phyloP scores from a whole-genome alignment of 2,888 invertebrate genomes.

The Epinotia brunnichana region DNA sequence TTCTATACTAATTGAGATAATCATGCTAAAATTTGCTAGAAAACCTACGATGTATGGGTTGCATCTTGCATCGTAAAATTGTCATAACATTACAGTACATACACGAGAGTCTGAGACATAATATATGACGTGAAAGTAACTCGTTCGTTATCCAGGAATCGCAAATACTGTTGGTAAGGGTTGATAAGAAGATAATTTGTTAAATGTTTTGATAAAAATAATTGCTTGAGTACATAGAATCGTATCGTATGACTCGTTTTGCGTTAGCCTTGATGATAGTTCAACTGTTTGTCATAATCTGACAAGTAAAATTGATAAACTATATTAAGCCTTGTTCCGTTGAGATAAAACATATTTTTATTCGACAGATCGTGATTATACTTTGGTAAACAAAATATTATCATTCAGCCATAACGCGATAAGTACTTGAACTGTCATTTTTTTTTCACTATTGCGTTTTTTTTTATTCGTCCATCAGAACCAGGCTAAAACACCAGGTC shows the following conservation, averaged over 20 bases:
- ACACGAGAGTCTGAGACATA: conserved; percentile 42
- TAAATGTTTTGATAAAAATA: conserved; percentile 60
- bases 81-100: conserved; percentile 26
- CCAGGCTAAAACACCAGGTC: too few relatives aligned
- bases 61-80: conserved; percentile 11
- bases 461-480: too few relatives aligned
- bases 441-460: conserved; percentile 6
- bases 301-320: neutral
- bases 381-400: neutral
- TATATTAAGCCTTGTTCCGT: neutral
- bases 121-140: conserved; percentile 50
- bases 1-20: conserved; percentile 46
- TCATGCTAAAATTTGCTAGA: conserved; percentile 41
- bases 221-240: conserved; percentile 44
- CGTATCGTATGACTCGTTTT: conserved; percentile 65
- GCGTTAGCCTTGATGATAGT: conserved; percentile 31
- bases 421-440: conserved; percentile 26
- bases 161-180: conserved; percentile 51
- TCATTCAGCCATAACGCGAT: neutral
- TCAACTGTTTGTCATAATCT: neutral
- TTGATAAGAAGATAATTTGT: conserved; percentile 65
- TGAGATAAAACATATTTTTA: neutral
- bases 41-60: conserved; percentile 20
- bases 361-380: neutral
- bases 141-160: conserved; percentile 46